phyloP scores from a whole-genome alignment of 2,888 invertebrate genomes.

The Lepidonotus clava region DNA sequence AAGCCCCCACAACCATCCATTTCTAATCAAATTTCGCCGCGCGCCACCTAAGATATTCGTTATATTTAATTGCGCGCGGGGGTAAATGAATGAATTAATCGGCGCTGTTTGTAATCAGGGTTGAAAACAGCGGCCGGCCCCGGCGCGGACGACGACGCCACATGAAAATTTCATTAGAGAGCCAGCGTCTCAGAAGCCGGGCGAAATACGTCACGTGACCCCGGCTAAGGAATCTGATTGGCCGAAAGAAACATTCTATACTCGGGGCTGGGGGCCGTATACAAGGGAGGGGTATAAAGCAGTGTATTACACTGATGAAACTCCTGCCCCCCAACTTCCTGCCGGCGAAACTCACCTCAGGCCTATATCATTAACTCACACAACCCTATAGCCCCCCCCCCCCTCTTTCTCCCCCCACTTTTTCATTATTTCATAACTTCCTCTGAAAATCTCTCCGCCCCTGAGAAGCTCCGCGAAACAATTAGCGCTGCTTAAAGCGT shows the following conservation, averaged over 20 bases:
- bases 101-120: constrained; percentile 27
- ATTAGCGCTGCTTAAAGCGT: constrained; percentile 33
- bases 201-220: constrained; percentile 32
- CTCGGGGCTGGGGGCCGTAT: constrained; percentile 6
- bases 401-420: not conserved
- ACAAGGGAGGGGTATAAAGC: not conserved
- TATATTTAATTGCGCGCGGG: constrained; percentile 43
- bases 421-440: not conserved
- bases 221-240: constrained; percentile 32
- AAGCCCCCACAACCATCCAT: constrained; percentile 20
- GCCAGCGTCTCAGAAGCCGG: not conserved
- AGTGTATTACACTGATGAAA: constrained; percentile 23
- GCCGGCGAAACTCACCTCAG: not conserved
- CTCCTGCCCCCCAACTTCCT: not conserved
- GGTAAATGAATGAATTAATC: constrained; percentile 47
- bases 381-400: not conserved
- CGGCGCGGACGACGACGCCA: too few species aligned
- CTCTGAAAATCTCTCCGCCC: not conserved
- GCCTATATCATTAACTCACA: not conserved
- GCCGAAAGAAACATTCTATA: constrained; percentile 34
- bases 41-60: constrained; percentile 42
- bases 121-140: not conserved
- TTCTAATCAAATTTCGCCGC: constrained; percentile 48
- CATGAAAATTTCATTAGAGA: constrained; percentile 48
- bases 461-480: not conserved